Base-by-base conservation (phyloP, 2,113 vertebrate genomes). In the Hyla sarda region DNA sequence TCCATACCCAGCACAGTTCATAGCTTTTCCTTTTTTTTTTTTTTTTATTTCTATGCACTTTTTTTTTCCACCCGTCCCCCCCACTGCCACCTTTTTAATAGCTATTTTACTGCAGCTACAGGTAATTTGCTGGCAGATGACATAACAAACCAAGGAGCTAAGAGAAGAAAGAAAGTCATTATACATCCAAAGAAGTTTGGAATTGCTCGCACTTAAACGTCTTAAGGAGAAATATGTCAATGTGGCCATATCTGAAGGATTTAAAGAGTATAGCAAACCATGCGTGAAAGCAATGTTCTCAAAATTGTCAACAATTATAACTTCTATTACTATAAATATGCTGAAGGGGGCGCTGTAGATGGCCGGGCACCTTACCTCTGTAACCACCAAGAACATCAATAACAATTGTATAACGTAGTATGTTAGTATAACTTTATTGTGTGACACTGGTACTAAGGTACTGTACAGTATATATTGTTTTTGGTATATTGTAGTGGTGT, bases 61-160 rank as follows among this genome's bases (percentile, higher is more conserved):
- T 41, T 41, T 87, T 87, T 82, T 54, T 71, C 80, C 78, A 81
- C 78, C 12, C 78, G 13, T 16, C 28, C 14, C 34, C 56, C 25
- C 73, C 8, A 14, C 25, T 69, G 21, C 67, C 78, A 76, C 47
- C 23, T 32, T 48, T 86, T 82, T 87, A 71, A 82, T 58, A 88
- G 78, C 69, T 78, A 52, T 58, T 87, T 88, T 86, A 60, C 50
- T 82, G 23, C 81, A 87, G 72, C 76, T 84, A 41, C 72, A 85
- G 72, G 86, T 80, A 75, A 88, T 89, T 82, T 87, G 41, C 67
- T 67, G 69, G 58, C 71, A 73, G 71, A 75, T 82, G 71, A 71
- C 72, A 80, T 58, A 73, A 80, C 23, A 75, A 83, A 41, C 69
- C 28, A 58, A 69, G 75, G 32, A 67, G 52, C 23, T 5, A 54